These are phyloP conservation scores for Pterostichus niger DNA, from an alignment of 2,888 invertebrate genomes.

Conservation along the genomic window DNA sequence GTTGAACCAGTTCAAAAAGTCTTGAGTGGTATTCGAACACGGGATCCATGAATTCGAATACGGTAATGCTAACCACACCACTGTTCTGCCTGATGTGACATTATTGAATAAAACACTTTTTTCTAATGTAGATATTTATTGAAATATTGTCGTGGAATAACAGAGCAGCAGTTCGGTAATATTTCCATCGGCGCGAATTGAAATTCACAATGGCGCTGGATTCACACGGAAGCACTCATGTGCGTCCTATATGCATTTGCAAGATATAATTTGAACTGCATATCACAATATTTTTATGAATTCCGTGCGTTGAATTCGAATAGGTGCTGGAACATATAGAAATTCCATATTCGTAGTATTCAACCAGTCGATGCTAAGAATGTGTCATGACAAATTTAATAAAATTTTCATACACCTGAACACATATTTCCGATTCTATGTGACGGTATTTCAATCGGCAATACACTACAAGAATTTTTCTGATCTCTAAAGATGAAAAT, in stretches of 20 bases:
- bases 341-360: conserved; percentile 56
- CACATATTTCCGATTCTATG: conserved; percentile 32
- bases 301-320: conserved; percentile 56
- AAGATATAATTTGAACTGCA: conserved; percentile 50
- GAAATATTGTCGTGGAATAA: no score
- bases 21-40: no score
- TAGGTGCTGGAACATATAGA: conserved; percentile 57
- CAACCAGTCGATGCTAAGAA: conserved; percentile 51
- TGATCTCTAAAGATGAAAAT: conserved; percentile 6
- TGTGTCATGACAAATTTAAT: conserved; percentile 61
- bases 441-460: conserved; percentile 14
- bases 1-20: no score
- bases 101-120: no score
- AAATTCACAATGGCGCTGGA: conserved; percentile 20
- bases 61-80: no score
- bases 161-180: not conserved
- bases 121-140: no score
- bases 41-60: no score
- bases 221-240: conserved; percentile 34
- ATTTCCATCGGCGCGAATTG: conserved; percentile 36
- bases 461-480: no score
- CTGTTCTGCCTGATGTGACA: no score
- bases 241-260: conserved; percentile 47
- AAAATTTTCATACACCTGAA: conserved; percentile 59
- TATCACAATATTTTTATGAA: conserved; percentile 63